phyloP scores from a whole-genome alignment of 2,888 invertebrate genomes.

The Octonoba sinensis region DNA sequence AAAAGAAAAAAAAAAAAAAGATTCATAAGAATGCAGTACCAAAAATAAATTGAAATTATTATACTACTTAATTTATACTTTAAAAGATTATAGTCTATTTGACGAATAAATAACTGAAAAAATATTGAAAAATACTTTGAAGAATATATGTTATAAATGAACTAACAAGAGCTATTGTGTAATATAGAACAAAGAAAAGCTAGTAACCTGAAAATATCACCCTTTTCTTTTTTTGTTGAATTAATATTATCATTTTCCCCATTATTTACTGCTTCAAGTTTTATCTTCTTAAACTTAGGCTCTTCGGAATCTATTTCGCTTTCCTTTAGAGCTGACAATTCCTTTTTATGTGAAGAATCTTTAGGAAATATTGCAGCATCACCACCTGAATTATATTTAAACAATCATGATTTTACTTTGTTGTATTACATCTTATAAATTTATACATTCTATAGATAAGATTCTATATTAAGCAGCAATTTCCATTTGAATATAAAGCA shows the following conservation, averaged over 20 bases:
- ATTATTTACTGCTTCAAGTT: background rate
- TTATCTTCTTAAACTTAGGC: background rate
- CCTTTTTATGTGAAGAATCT: conserved; percentile 50
- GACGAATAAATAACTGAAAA: no score
- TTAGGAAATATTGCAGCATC: conserved; percentile 89
- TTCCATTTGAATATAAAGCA: no score
- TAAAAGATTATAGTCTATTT: no score
- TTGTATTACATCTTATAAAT: no score
- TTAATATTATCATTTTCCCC: background rate
- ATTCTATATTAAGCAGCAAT: no score
- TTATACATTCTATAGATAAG: no score
- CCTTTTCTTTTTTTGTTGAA: background rate
- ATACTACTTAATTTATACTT: no score
- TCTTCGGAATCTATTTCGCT: background rate
- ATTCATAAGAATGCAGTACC: background rate
- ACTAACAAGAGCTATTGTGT: no score
- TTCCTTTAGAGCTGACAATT: background rate
- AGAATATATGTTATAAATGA: background rate
- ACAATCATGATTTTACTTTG: background rate
- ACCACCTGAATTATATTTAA: conserved; percentile 74
- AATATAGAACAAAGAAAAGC: background rate
- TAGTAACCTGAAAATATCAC: conserved; percentile 9
- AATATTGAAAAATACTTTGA: background rate
- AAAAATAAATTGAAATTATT: background rate
- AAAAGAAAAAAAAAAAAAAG: background rate